phyloP scores from a whole-genome alignment of 2,888 invertebrate species.

The Heteromurus nitidus region DNA sequence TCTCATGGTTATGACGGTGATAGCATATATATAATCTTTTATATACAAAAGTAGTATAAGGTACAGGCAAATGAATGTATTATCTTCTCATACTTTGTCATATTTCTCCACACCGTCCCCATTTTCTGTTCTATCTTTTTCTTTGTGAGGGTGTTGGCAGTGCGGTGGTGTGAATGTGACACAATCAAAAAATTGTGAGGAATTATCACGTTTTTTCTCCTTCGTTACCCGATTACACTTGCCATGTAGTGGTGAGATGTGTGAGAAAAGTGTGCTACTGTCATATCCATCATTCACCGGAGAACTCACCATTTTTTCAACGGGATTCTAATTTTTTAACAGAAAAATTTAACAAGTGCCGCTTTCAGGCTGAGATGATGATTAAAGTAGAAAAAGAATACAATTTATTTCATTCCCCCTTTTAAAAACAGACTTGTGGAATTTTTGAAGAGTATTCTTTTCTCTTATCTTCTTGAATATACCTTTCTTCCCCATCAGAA shows the following conservation, averaged over 20 bases:
- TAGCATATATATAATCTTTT: no score
- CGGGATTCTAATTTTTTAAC: not conserved
- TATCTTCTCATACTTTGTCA: no score
- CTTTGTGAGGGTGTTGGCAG: conserved; percentile 36
- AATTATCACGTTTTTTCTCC: conserved; percentile 61
- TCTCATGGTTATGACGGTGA: no score
- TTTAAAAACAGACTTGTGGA: not conserved
- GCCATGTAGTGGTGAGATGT: no score
- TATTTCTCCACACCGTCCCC: not conserved
- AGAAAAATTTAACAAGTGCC: not conserved
- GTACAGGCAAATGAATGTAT: no score
- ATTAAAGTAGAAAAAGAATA: not conserved
- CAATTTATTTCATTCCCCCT: no score
- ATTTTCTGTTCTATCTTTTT: not conserved
- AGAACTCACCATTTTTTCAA: not conserved
- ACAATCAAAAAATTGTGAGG: conserved; percentile 56
- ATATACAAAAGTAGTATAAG: no score
- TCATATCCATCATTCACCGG: conserved; percentile 48
- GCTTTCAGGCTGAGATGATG: not conserved
- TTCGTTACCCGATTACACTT: conserved; percentile 48
- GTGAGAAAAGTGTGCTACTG: conserved; percentile 46
- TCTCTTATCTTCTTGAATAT: not conserved
- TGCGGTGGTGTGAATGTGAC: conserved; percentile 18
- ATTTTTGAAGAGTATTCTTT: not conserved
- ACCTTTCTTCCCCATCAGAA: not conserved